Percentiles rank a stretch among this genome's conserved stretches.
These are phyloP conservation scores for Meriones unguiculatus DNA, from an alignment of 2,113 vertebrate genomes.

Conservation along the genomic window DNA sequence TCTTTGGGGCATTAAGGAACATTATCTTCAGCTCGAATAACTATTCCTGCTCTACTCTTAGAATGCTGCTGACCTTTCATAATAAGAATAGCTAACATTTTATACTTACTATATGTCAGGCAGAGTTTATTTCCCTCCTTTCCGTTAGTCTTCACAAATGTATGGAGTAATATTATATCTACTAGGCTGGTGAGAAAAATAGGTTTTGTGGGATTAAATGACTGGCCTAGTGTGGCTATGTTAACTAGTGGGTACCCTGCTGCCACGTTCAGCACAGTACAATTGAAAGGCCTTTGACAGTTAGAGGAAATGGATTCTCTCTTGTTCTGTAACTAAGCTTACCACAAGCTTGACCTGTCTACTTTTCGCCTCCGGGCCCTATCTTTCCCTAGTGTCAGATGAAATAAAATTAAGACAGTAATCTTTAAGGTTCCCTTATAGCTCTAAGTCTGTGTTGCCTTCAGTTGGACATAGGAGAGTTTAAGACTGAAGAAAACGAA, in stretches of 20 bases:
- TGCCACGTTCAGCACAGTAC: background rate
- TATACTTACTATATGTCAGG: background rate
- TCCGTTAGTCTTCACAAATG: background rate
- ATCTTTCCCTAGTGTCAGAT: background rate
- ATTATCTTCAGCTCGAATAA: background rate
- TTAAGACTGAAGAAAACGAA: background rate
- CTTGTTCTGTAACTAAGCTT: background rate
- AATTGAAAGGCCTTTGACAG: background rate
- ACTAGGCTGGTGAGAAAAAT: background rate
- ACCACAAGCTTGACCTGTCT: background rate
- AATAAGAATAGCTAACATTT: background rate
- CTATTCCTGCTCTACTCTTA: background rate
- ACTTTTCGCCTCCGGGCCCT: background rate
- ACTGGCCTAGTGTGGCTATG: background rate
- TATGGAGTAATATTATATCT: background rate
- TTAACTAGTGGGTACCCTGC: background rate
- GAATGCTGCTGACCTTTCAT: constrained; percentile 9
- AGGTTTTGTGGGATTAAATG: background rate
- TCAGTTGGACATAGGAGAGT: background rate
- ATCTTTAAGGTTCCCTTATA: background rate
- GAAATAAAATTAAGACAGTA: background rate
- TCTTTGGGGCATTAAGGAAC: background rate
- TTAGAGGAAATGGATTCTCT: constrained; percentile 13
- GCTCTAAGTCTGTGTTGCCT: background rate
- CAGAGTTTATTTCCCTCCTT: background rate